These are phyloP conservation scores for Eulimnadia texana DNA, from an alignment of 1,140 invertebrate genomes.

Conservation along the genomic window DNA sequence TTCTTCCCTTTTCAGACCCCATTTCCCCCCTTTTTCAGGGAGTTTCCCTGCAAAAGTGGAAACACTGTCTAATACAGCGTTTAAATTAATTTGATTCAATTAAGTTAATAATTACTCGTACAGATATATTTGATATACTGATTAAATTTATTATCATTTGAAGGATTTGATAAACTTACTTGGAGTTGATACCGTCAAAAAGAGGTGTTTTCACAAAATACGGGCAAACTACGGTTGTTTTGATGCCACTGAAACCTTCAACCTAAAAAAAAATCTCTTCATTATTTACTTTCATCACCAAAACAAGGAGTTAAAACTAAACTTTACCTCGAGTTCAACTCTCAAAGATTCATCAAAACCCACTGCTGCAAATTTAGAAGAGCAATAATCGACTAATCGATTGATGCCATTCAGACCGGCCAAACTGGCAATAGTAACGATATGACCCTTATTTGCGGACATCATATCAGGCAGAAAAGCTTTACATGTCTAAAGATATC, in stretches of 20 bases:
- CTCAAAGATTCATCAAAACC: constrained; percentile 79
- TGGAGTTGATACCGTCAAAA: constrained; percentile 75
- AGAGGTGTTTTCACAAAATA: constrained; percentile 92
- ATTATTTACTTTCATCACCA: constrained; percentile 20
- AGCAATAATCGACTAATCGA: constrained; percentile 85
- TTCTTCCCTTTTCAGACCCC: no score
- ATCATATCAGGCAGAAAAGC: constrained; percentile 83
- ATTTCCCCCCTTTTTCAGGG: no score
- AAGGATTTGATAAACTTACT: constrained; percentile 40
- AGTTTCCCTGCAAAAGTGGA: no score
- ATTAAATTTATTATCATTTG: no score
- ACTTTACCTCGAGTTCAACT: constrained; percentile 46
- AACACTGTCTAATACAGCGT: no score
- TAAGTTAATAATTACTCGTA: no score
- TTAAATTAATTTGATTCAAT: no score
- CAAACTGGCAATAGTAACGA: constrained; percentile 86
- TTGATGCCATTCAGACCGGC: constrained; percentile 69
- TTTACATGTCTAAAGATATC: constrained; percentile 37
- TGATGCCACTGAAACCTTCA: constrained; percentile 54
- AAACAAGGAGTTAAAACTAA: constrained; percentile 8
- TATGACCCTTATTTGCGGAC: constrained; percentile 69
- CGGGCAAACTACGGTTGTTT: constrained; percentile 80
- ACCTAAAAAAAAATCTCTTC: constrained; percentile 32
- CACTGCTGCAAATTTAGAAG: constrained; percentile 83
- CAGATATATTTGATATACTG: no score